Base-by-base conservation (phyloP, 2,888 invertebrate species). In the Lithophane semibrunnea region DNA sequence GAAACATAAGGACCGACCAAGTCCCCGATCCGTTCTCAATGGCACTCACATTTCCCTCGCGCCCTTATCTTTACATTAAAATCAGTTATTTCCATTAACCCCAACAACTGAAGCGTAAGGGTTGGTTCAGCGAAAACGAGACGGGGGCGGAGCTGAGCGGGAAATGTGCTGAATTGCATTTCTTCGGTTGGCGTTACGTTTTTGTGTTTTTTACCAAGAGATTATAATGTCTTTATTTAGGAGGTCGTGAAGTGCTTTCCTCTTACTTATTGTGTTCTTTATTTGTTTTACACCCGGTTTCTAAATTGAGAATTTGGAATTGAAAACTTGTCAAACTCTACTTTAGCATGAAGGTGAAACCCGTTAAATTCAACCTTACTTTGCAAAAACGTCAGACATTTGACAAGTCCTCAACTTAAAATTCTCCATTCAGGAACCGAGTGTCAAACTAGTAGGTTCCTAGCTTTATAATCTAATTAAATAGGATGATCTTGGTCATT, bases 71-170 rank as follows among this genome's bases (percentile, higher is more conserved):
- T 73, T 63, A 75, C 90, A 89, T 90, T 90, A 87, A 89, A 91
- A 92, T 92, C 92, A 88, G 89, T 90, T 89, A 90, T 88, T 89
- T 88, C 88, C 91, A 88, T 90, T 90, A 89, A 86, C 83, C 79
- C 86, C 54, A 77, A 75, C 83, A 85, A 77, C 80, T 82, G 79
- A 88, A 77, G 75, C 78, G 83, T 76, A 78, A 81, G 78, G 77
- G 80, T 80, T 65, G 81, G 70, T 70, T 80, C 80, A 72, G 84
- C 63, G 12, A 79, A 72, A 80, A 73, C 47, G 73, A 75, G n/a
- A 54, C 60, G 29, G 29, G 47, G 47, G 73, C 78, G 72, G 80
- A 84, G 85, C 84, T 79, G 65, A 80, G 74, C 69, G 58, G 56
- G 54, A 77, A 86, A 79, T 77, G 13, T 69, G 72, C 70, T 44